These are phyloP conservation scores for Ganaspis sp. DNA, from an alignment of 1,140 invertebrate species.

Conservation along the genomic window DNA sequence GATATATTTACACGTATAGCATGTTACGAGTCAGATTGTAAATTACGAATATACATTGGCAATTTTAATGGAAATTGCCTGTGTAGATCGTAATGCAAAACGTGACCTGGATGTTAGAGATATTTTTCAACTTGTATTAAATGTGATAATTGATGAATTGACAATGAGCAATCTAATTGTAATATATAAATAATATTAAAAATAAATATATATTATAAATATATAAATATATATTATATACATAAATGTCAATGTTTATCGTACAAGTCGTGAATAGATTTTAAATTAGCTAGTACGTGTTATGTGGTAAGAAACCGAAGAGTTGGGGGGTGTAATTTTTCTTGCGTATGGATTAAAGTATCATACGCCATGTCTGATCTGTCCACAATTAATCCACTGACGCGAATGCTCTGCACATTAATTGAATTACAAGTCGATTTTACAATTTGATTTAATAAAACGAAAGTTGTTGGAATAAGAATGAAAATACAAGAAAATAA, in stretches of 20 bases:
- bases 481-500: no score
- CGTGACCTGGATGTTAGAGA: conserved; percentile 72
- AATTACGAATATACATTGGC: conserved; percentile 33
- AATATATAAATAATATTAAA: conserved; percentile 67
- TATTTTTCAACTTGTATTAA: conserved; percentile 77
- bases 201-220: conserved; percentile 56
- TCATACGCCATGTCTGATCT: conserved; percentile 39
- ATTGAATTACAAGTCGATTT: neutral
- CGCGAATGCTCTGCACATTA: conserved; percentile 15
- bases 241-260: conserved; percentile 70
- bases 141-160: conserved; percentile 76
- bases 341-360: conserved; percentile 38
- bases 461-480: no score
- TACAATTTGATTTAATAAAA: neutral
- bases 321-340: conserved; percentile 33
- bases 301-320: conserved; percentile 51
- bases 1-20: conserved; percentile 52
- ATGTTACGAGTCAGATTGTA: conserved; percentile 47
- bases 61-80: conserved; percentile 29
- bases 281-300: conserved; percentile 68
- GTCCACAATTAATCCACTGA: conserved; percentile 39
- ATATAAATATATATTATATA: conserved; percentile 58
- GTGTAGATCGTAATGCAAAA: conserved; percentile 35
- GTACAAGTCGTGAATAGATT: conserved; percentile 70
- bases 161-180: conserved; percentile 77